A percentile compares a stretch with the other conserved stretches of the same genome.
phyloP scores from a whole-genome alignment of 2,113 vertebrate species.

The Gallinago jamesoni region DNA sequence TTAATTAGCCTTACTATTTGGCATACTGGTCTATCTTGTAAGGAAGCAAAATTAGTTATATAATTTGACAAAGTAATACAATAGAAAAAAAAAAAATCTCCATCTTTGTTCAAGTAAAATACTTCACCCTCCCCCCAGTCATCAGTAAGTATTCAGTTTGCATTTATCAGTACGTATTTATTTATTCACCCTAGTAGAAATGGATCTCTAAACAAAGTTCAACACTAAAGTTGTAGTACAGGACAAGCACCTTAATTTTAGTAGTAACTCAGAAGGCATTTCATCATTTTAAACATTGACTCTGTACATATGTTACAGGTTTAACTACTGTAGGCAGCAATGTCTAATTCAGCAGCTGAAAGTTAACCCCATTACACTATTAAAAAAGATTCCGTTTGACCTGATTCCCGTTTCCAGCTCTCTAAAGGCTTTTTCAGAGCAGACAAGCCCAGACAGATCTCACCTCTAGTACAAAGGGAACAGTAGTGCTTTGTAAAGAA shows the following conservation, averaged over 20 bases:
- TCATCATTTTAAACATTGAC: background rate
- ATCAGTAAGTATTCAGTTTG: background rate
- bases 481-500: conserved; percentile 9
- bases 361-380: background rate
- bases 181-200: background rate
- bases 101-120: background rate
- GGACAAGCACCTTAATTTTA: background rate
- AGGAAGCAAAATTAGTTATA: background rate
- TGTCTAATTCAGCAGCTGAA: background rate
- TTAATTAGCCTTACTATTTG: background rate
- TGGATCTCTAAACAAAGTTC: background rate
- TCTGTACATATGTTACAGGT: background rate
- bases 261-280: background rate
- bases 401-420: background rate
- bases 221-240: background rate
- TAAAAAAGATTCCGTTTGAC: background rate
- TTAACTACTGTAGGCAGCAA: background rate
- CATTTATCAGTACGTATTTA: background rate
- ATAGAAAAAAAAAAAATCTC: background rate
- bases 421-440: background rate
- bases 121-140: background rate
- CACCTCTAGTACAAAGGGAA: background rate
- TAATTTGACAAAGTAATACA: background rate
- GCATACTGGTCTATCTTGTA: background rate
- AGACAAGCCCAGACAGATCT: conserved; percentile 22